A percentile compares a stretch with the other conserved stretches of the same genome.
phyloP scores from a whole-genome alignment of 1,140 invertebrate species.

The Anastrepha obliqua region DNA sequence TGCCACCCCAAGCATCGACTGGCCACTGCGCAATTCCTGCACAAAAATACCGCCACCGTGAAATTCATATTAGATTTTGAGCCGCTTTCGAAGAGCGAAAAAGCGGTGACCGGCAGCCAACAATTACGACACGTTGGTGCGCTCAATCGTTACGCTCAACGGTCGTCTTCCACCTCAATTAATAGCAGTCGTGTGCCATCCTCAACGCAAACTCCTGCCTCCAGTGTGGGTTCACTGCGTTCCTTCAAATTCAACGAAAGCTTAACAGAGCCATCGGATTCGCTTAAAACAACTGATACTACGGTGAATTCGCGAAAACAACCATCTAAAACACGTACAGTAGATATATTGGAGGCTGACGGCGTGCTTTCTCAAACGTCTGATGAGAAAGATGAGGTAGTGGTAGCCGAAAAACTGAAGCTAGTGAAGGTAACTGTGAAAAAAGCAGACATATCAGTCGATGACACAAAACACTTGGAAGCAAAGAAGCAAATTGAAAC shows the following conservation, averaged over 20 bases:
- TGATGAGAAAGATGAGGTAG: conserved; percentile 1
- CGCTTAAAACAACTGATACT: conserved; percentile 55
- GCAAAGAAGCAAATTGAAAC: conserved; percentile 79
- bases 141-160: conserved; percentile 58
- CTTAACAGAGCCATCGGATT: conserved; percentile 58
- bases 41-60: conserved; percentile 76
- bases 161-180: conserved; percentile 62
- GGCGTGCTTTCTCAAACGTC: not conserved
- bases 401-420: conserved; percentile 15
- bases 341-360: conserved; percentile 60
- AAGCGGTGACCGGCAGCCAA: conserved; percentile 73
- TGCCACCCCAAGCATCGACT: conserved; percentile 78
- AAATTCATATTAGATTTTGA: conserved; percentile 79
- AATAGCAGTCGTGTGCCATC: conserved; percentile 57
- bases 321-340: conserved; percentile 63
- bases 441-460: conserved; percentile 18
- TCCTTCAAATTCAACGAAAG: conserved; percentile 63
- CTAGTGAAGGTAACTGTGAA: conserved; percentile 17
- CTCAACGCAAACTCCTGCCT: conserved; percentile 64
- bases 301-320: conserved; percentile 58
- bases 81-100: conserved; percentile 77
- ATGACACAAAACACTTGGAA: conserved; percentile 74
- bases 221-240: conserved; percentile 66
- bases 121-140: conserved; percentile 61
- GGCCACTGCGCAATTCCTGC: conserved; percentile 77